These are phyloP conservation scores for Fratercula arctica DNA, from an alignment of 2,797 vertebrate species.

Conservation along the genomic window DNA sequence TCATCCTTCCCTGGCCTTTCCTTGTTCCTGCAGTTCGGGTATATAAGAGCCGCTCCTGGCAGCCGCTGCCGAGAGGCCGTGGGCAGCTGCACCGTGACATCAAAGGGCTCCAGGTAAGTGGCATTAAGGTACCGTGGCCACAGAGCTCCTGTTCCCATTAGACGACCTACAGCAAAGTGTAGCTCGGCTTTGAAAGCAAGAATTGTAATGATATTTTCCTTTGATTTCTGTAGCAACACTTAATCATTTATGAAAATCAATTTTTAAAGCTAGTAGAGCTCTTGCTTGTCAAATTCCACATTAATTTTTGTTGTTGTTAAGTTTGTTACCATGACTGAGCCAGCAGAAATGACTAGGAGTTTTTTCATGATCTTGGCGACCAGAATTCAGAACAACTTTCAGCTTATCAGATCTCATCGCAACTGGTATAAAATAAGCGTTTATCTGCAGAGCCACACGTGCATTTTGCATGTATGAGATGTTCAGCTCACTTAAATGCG, in stretches of 20 bases:
- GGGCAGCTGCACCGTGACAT: not conserved
- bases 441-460: not conserved
- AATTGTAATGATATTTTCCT: not conserved
- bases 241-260: slow-evolving; percentile 51
- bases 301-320: not conserved
- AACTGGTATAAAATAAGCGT: not conserved
- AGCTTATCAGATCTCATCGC: not conserved
- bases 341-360: not conserved
- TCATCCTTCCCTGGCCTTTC: not conserved
- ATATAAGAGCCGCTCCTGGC: slow-evolving; percentile 10
- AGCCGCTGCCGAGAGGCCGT: not conserved
- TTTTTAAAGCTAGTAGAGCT: slow-evolving; percentile 20
- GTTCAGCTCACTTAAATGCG: not conserved
- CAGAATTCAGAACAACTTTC: slow-evolving; percentile 2
- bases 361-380: not conserved
- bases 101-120: slow-evolving; percentile 54
- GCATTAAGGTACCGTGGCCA: not conserved
- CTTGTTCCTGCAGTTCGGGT: not conserved
- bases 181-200: not conserved
- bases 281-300: not conserved
- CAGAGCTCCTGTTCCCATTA: not conserved
- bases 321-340: not conserved
- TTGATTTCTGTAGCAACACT: slow-evolving; percentile 23
- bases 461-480: not conserved
- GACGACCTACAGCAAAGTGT: not conserved